Conservation (phyloP, 1,140 invertebrate genomes). For the Brachionus asplanchnoidis region DNA sequence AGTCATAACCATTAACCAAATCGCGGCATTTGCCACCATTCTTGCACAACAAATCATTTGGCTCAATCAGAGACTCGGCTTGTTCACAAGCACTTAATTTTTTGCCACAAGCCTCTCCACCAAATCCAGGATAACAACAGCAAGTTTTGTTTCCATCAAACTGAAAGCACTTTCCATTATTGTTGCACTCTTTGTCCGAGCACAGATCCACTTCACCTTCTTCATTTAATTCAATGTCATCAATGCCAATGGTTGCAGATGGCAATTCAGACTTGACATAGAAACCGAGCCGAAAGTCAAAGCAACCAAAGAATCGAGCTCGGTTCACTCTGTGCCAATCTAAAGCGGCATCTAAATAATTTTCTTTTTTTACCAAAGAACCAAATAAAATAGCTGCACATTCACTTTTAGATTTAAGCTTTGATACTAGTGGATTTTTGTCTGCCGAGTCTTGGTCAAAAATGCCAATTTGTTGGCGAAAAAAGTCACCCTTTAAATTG, state of each 20-base stretch:
- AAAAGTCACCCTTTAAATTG: neutral
- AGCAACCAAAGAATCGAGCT: neutral
- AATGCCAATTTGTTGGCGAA: neutral
- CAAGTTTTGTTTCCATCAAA: neutral
- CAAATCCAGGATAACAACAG: constrained; percentile 23
- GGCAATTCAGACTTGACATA: neutral
- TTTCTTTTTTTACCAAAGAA: neutral
- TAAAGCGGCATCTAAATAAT: neutral
- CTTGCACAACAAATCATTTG: neutral
- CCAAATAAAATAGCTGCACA: neutral
- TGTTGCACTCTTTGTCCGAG: neutral
- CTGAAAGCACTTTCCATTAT: constrained; percentile 35
- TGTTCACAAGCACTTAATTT: constrained; percentile 34
- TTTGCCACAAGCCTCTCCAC: neutral
- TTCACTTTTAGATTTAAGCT: neutral
- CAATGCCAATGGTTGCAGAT: neutral
- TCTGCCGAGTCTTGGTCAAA: neutral
- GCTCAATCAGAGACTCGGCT: neutral
- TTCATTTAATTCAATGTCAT: constrained; percentile 16
- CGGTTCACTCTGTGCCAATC: neutral
- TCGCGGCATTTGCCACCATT: constrained; percentile 35
- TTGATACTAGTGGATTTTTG: neutral
- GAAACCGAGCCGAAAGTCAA: constrained; percentile 21
- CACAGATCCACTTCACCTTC: constrained; percentile 2
- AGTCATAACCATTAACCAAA: neutral